Percentiles rank a stretch among this genome's conserved stretches.
Conservation (phyloP, 2,888 invertebrate species). For the Lepidocyrtoides sp. region DNA sequence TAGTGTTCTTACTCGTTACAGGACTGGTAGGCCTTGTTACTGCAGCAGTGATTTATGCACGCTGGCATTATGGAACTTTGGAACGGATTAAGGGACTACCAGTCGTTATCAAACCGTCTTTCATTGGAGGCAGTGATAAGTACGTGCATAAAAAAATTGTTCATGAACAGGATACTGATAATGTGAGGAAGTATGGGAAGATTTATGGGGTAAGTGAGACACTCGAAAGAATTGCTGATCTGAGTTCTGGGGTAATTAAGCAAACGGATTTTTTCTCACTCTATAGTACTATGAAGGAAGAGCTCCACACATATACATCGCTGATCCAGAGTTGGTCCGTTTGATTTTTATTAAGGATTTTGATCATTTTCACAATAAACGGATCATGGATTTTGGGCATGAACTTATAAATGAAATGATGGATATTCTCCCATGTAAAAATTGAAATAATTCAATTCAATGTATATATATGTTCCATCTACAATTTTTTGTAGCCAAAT, state of each 20-base stretch:
- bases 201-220: constrained; percentile 77
- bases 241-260: not conserved
- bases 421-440: constrained; percentile 79
- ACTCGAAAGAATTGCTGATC: not conserved
- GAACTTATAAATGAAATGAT: constrained; percentile 79
- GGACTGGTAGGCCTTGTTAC: constrained; percentile 66
- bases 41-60: constrained; percentile 65
- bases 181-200: constrained; percentile 77
- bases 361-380: constrained; percentile 80
- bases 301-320: constrained; percentile 73
- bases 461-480: too few species aligned
- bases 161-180: constrained; percentile 70
- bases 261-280: not conserved
- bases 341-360: constrained; percentile 81
- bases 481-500: too few species aligned
- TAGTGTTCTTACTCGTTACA: constrained; percentile 56
- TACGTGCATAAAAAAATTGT: constrained; percentile 71
- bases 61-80: constrained; percentile 80
- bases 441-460: too few species aligned
- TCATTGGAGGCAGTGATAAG: constrained; percentile 78
- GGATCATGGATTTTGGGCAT: constrained; percentile 71
- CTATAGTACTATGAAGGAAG: constrained; percentile 77
- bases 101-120: constrained; percentile 68
- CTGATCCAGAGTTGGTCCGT: constrained; percentile 72
- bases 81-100: constrained; percentile 79